These are phyloP conservation scores for Tricholaema leucomelas DNA, from an alignment of 2,113 vertebrate species.

Conservation along the genomic window DNA sequence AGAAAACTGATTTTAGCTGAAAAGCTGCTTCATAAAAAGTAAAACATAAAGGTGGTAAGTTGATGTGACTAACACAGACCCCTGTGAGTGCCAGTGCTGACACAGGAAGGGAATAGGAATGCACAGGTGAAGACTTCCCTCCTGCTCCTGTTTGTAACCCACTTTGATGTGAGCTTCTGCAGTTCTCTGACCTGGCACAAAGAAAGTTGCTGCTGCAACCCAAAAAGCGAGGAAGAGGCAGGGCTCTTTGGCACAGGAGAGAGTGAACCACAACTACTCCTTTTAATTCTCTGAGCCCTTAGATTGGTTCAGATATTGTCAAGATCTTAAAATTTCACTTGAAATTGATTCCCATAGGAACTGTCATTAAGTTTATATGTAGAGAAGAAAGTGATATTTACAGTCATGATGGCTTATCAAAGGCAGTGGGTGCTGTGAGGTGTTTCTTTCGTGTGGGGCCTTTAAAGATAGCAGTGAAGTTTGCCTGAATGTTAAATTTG, in stretches of 20 bases:
- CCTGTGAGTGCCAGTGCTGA: background rate
- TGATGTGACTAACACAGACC: background rate
- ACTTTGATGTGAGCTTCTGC: background rate
- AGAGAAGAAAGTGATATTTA: background rate
- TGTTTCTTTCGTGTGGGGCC: background rate
- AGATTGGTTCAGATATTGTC: background rate
- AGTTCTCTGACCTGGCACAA: background rate
- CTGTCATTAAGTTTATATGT: background rate
- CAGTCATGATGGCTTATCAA: background rate
- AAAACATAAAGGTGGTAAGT: background rate
- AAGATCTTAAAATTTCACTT: background rate
- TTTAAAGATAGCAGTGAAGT: background rate
- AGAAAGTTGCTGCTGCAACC: background rate
- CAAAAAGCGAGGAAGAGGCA: background rate
- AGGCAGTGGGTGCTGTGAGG: background rate
- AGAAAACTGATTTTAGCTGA: background rate
- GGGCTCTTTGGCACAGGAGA: background rate
- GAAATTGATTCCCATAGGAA: background rate
- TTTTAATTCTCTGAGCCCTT: background rate
- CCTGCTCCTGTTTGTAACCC: background rate
- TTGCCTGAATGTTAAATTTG: background rate
- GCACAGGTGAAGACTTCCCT: background rate
- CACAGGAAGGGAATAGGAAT: background rate
- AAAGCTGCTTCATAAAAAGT: background rate
- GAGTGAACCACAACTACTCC: background rate